These are phyloP conservation scores for Sebastes jordani DNA, from an alignment of 2,797 vertebrate species.

Conservation along the genomic window DNA sequence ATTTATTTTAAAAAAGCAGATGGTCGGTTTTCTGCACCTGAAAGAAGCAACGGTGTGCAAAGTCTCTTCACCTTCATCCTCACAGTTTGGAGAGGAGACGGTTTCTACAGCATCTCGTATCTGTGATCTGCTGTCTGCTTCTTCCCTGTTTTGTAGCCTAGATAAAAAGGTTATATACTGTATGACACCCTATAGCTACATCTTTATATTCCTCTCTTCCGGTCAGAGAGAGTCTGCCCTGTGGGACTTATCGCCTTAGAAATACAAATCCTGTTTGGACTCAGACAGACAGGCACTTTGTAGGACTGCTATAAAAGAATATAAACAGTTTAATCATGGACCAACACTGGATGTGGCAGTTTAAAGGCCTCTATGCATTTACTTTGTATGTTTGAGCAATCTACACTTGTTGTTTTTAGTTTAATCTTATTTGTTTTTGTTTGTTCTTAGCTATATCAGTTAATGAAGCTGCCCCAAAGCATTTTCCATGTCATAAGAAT, in stretches of 20 bases:
- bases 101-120: not conserved
- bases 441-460: not conserved
- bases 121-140: not conserved
- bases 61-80: not conserved
- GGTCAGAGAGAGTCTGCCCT: not conserved
- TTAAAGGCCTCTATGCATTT: not conserved
- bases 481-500: not conserved
- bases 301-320: not conserved
- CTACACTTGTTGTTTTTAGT: not conserved
- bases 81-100: not conserved
- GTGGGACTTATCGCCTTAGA: not conserved
- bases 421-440: not conserved
- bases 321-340: not conserved
- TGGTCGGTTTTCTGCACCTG: not conserved
- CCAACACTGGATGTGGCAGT: not conserved
- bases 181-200: not conserved
- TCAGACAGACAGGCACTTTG: not conserved
- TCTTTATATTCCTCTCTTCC: not conserved
- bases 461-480: not conserved
- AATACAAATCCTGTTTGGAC: not conserved
- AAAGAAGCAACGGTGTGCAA: not conserved
- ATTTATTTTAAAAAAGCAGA: not conserved
- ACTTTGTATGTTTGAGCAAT: not conserved
- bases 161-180: not conserved
- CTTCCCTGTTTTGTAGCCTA: not conserved